Percentiles rank a stretch among this genome's conserved stretches.
These are phyloP conservation scores for Hestina assimilis DNA, from an alignment of 1,140 invertebrate genomes.

Conservation along the genomic window DNA sequence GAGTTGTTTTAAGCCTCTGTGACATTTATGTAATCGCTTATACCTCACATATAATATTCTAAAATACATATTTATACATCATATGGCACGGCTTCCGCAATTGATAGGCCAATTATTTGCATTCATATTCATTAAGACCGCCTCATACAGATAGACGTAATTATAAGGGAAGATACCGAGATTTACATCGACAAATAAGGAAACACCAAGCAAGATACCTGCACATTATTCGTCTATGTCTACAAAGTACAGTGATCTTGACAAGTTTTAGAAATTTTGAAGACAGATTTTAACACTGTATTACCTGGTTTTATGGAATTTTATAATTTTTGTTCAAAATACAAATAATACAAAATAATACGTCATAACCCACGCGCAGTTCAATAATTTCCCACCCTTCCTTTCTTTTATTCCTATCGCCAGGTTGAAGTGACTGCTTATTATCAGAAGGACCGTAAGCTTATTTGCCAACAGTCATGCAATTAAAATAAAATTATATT, in stretches of 20 bases:
- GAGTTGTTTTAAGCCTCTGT: neutral
- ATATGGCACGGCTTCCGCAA: constrained; percentile 36
- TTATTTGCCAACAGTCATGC: no score
- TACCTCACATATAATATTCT: neutral
- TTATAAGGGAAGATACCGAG: constrained; percentile 47
- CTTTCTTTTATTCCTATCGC: no score
- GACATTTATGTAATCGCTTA: constrained; percentile 4
- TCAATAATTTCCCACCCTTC: no score
- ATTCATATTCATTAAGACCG: constrained; percentile 51
- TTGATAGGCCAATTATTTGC: constrained; percentile 44
- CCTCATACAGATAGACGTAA: constrained; percentile 45
- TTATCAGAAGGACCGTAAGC: no score
- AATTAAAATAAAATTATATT: no score
- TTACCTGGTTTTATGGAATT: neutral
- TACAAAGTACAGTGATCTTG: neutral
- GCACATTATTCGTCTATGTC: constrained; percentile 2
- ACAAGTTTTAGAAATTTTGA: neutral
- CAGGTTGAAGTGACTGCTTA: no score
- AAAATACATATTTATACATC: constrained; percentile 13
- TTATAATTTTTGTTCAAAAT: neutral
- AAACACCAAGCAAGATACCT: constrained; percentile 27
- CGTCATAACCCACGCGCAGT: no score
- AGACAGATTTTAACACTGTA: neutral
- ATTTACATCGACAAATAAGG: constrained; percentile 44
- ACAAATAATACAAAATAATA: no score